Conservation (phyloP, 2,113 vertebrate genomes). For the Balaeniceps rex region DNA sequence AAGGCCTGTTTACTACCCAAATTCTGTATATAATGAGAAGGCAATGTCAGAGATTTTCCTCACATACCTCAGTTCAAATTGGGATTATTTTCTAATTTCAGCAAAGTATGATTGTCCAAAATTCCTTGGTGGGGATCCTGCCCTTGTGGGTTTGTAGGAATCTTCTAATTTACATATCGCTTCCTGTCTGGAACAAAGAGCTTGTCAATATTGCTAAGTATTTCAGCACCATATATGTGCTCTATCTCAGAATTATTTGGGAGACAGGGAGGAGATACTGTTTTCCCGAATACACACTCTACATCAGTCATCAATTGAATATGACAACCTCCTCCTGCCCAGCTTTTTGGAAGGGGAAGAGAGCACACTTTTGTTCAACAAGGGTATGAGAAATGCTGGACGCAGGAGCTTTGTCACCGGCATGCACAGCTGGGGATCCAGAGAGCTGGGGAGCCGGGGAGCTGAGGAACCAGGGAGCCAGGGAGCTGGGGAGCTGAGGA, state of each 20-base stretch:
- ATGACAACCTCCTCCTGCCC: neutral
- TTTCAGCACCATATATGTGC: neutral
- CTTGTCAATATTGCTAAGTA: neutral
- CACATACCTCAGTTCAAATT: neutral
- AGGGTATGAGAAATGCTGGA: neutral
- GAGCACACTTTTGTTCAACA: neutral
- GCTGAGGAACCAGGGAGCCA: neutral
- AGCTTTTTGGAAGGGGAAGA: neutral
- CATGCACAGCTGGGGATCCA: rapidly evolving
- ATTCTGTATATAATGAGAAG: neutral
- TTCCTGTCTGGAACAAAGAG: neutral
- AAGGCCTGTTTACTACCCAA: neutral
- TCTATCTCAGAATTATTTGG: neutral
- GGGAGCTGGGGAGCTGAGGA: neutral
- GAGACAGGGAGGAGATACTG: neutral
- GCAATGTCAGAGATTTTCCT: neutral
- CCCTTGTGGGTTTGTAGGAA: neutral
- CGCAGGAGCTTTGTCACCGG: neutral
- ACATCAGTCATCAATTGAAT: neutral
- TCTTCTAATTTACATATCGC: neutral
- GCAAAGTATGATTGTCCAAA: neutral
- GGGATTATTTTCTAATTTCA: neutral
- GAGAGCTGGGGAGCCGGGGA: neutral
- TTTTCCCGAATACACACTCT: neutral
- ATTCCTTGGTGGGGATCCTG: neutral